A percentile compares a stretch with the other conserved stretches of the same genome.
Conservation (phyloP, 2,888 invertebrate genomes). For the Aleiodes alternator region DNA sequence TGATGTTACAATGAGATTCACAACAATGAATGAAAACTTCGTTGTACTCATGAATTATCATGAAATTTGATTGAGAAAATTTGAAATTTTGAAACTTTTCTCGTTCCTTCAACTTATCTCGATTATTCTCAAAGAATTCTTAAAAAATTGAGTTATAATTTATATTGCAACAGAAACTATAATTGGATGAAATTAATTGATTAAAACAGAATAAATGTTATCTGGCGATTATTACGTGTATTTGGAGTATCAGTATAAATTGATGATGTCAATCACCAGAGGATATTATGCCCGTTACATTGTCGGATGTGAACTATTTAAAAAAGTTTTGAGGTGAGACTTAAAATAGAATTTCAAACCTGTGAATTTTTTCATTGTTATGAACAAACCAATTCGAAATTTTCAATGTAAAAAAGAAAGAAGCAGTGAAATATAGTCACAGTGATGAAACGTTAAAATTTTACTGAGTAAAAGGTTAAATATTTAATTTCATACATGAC, state of each 20-base stretch:
- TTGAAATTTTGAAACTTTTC: no score
- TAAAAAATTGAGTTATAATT: background rate
- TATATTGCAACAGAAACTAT: background rate
- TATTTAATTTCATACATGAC: background rate
- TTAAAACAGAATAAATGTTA: conserved; percentile 50
- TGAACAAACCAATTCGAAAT: background rate
- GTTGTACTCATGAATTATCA: background rate
- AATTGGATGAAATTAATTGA: conserved; percentile 26
- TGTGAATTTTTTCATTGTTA: background rate
- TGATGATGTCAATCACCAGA: conserved; percentile 56
- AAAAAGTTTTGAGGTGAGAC: conserved; percentile 65
- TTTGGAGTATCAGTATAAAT: conserved; percentile 45
- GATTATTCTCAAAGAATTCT: no score
- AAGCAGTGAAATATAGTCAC: conserved; percentile 2
- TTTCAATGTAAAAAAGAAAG: background rate
- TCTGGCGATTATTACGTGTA: conserved; percentile 39
- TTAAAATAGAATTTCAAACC: conserved; percentile 6
- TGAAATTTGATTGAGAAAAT: conserved; percentile 7
- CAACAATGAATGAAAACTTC: no score
- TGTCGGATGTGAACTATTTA: conserved; percentile 60
- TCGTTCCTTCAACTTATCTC: no score
- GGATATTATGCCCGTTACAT: conserved; percentile 54
- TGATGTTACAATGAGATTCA: no score
- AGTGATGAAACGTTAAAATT: background rate
- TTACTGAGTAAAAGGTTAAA: background rate